Evolutionary conservation across 92 coral and sea anemone genomes (phyloP).

Genomic region (Phenganax marumi): DNA sequence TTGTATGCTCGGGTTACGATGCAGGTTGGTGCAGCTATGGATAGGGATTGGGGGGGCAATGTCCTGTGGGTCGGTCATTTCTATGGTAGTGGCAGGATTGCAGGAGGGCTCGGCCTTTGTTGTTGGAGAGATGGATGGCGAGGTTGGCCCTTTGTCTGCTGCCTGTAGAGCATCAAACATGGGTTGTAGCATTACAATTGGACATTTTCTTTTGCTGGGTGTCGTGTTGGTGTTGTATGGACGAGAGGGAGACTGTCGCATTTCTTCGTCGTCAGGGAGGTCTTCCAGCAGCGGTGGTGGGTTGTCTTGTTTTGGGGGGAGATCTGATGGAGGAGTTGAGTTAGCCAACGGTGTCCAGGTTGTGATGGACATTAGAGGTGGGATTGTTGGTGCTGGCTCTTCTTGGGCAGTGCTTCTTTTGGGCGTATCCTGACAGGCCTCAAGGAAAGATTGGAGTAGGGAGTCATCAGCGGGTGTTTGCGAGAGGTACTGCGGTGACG

Average conservation of each 20-base stretch:
- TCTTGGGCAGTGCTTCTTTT: background rate
- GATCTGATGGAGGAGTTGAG: background rate
- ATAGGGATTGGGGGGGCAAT: background rate
- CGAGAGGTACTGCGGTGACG: background rate
- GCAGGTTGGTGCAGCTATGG: too few species aligned
- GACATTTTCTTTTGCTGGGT: too few species aligned
- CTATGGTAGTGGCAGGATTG: too few species aligned
- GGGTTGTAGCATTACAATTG: background rate
- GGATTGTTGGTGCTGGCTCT: background rate
- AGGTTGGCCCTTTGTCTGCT: too few species aligned
- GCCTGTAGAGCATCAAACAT: background rate
- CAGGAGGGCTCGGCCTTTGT: background rate
- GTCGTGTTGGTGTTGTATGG: background rate
- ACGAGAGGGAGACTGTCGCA: background rate
- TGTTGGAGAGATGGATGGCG: background rate
- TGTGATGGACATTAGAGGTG: background rate
- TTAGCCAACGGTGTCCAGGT: background rate
- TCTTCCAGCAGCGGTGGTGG: background rate
- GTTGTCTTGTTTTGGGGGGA: background rate
- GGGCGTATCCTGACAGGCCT: background rate
- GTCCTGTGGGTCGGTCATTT: background rate
- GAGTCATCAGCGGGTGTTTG: background rate
- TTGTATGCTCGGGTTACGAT: too few species aligned
- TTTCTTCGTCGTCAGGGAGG: too few species aligned
- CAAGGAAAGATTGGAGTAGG: background rate